Percentiles rank a stretch among this genome's conserved stretches.
phyloP scores from a whole-genome alignment of 2,113 vertebrate genomes.

The Onychostoma macrolepis region DNA sequence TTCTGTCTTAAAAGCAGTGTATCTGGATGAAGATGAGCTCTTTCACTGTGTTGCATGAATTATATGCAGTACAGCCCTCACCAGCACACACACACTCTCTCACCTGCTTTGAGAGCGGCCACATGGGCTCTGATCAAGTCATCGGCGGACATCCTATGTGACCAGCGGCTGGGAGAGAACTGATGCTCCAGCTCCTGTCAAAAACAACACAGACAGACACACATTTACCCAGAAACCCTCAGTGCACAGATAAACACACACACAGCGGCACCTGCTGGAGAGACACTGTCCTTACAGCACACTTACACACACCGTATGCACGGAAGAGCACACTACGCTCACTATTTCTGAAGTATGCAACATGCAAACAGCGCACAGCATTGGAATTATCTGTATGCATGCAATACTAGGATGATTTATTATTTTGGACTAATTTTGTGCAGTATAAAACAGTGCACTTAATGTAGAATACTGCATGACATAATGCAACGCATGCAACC shows the following conservation, averaged over 20 bases:
- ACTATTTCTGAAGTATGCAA: background rate
- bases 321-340: background rate
- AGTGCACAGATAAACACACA: no score
- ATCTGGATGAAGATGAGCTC: background rate
- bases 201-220: background rate
- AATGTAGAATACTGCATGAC: no score
- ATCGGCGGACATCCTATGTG: conserved; percentile 77
- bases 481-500: background rate
- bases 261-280: no score
- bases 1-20: background rate
- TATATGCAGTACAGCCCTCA: background rate
- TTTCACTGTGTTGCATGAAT: background rate
- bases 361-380: background rate
- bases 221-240: background rate
- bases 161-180: conserved; percentile 88
- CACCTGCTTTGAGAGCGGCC: conserved; percentile 78
- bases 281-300: no score
- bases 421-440: background rate
- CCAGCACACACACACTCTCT: background rate
- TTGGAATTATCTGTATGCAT: background rate
- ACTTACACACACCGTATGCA: no score
- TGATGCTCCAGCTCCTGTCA: conserved; percentile 83
- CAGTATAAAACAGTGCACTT: background rate
- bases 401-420: background rate
- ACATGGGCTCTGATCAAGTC: conserved; percentile 78